phyloP scores from a whole-genome alignment of 30 jellyfish, hydroid and myxozoan genomes.

The Rhopilema esculentum region DNA sequence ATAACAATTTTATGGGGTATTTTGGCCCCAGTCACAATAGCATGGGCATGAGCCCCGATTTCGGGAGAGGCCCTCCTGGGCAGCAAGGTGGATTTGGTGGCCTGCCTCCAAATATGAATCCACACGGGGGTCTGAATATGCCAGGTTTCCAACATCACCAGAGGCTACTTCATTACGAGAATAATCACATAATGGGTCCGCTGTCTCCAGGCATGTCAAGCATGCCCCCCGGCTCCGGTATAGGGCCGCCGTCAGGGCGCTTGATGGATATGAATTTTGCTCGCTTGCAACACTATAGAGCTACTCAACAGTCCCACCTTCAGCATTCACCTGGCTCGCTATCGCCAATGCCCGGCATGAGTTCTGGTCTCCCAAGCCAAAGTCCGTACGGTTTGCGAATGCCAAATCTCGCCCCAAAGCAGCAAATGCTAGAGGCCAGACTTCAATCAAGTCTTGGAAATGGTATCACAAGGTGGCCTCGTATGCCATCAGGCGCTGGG shows the following conservation, averaged over 20 bases:
- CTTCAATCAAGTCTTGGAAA: conserved; percentile 57
- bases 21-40: conserved; percentile 62
- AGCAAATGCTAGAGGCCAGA: conserved; percentile 63
- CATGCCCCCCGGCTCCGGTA: conserved; percentile 54
- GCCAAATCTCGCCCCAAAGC: conserved; percentile 76
- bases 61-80: conserved; percentile 74
- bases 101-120: conserved; percentile 72
- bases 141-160: conserved; percentile 60
- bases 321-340: conserved; percentile 69
- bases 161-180: conserved; percentile 62
- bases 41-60: conserved; percentile 61
- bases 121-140: conserved; percentile 63
- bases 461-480: conserved; percentile 66
- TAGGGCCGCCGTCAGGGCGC: conserved; percentile 61
- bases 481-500: conserved; percentile 68
- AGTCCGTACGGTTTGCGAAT: conserved; percentile 58
- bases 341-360: conserved; percentile 73
- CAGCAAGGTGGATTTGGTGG: conserved; percentile 70
- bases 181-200: conserved; percentile 60
- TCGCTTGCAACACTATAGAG: conserved; percentile 70
- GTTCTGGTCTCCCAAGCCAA: conserved; percentile 51
- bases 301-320: conserved; percentile 61
- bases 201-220: conserved; percentile 54
- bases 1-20: conserved; percentile 75
- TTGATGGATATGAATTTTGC: conserved; percentile 63